A percentile compares a stretch with the other conserved stretches of the same genome.
Conservation (phyloP, 2,797 vertebrate genomes). For the Garrulus glandarius region DNA sequence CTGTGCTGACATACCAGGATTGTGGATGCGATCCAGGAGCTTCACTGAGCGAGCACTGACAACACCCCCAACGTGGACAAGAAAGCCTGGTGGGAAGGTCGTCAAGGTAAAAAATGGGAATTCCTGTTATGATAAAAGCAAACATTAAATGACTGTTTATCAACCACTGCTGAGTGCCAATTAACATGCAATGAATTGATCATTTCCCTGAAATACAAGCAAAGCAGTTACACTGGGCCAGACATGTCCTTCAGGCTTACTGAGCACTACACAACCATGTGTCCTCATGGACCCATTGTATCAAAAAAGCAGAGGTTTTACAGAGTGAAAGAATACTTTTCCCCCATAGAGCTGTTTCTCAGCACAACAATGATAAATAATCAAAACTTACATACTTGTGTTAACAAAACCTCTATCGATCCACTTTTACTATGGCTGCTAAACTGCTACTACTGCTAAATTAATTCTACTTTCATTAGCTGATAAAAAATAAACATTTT, state of each 20-base stretch:
- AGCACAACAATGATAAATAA: not conserved
- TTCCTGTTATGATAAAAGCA: conserved; percentile 79
- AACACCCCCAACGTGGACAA: conserved; percentile 92
- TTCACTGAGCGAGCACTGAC: conserved; percentile 98
- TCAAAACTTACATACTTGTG: not conserved
- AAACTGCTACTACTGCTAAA: not conserved
- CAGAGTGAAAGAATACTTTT: conserved; percentile 27
- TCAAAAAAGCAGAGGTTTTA: not conserved
- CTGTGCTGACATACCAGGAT: conserved; percentile 86
- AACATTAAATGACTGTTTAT: not conserved
- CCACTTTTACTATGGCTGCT: not conserved
- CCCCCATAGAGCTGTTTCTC: conserved; percentile 34
- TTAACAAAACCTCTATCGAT: not conserved
- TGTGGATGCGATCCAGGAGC: conserved; percentile 96
- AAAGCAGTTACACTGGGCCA: conserved; percentile 8
- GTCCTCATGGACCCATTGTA: not conserved
- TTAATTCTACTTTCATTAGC: not conserved
- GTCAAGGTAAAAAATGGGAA: conserved; percentile 98
- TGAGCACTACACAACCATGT: not conserved
- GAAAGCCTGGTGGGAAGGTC: conserved; percentile 91
- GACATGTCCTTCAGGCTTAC: not conserved
- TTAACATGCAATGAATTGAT: not conserved
- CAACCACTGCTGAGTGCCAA: not conserved
- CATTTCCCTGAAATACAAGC: conserved; percentile 4
- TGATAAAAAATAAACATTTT: not conserved